A percentile compares a stretch with the other conserved stretches of the same genome.
Evolutionary conservation across 2,888 invertebrate species (phyloP).

Genomic region (Catocala fraxini): DNA sequence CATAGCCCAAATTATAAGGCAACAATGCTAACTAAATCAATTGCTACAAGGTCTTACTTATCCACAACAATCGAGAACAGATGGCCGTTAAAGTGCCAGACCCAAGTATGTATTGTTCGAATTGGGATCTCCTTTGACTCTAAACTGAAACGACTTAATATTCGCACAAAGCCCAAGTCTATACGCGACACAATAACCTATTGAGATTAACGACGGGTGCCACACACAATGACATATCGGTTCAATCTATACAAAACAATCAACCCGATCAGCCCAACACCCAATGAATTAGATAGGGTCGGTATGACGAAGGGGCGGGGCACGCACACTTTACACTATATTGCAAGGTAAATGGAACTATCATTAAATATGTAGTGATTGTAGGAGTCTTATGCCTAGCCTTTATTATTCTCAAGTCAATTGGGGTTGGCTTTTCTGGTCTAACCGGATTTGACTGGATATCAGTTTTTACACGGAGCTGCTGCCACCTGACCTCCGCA

Average conservation of each 20-base stretch:
- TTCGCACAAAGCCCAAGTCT: not conserved
- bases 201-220: not conserved
- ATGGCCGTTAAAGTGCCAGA: not conserved
- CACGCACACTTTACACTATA: too few species aligned
- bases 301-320: too few species aligned
- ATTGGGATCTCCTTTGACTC: not conserved
- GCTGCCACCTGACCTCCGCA: too few species aligned
- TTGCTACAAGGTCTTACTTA: not conserved
- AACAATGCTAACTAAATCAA: constrained; percentile 1
- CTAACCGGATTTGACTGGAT: too few species aligned
- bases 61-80: not conserved
- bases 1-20: not conserved
- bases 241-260: constrained; percentile 6
- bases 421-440: too few species aligned
- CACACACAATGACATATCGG: constrained; percentile 2
- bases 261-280: constrained; percentile 7
- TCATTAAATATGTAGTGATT: too few species aligned
- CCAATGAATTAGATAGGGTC: too few species aligned
- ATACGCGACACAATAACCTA: constrained; percentile 3
- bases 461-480: too few species aligned
- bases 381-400: too few species aligned
- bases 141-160: not conserved
- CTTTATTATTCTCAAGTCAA: too few species aligned
- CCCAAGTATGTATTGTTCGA: not conserved
- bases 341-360: too few species aligned